These are phyloP conservation scores for Epizoanthus stellaris DNA, from an alignment of 92 coral and sea anemone genomes.

Conservation along the genomic window DNA sequence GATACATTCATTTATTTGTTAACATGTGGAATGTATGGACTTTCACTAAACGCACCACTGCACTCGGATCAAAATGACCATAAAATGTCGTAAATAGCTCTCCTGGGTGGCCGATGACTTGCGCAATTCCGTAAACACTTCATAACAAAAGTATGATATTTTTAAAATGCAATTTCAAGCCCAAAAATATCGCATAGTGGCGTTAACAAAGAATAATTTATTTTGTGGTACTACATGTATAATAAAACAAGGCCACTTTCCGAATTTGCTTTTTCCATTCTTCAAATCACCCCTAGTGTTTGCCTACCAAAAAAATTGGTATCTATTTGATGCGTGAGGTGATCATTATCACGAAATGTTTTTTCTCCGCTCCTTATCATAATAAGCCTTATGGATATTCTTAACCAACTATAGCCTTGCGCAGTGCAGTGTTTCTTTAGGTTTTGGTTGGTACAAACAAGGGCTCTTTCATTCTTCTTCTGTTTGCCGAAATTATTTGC, in stretches of 20 bases:
- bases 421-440: background rate
- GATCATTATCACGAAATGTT: background rate
- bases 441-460: background rate
- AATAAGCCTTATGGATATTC: background rate
- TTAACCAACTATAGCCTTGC: background rate
- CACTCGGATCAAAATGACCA: background rate
- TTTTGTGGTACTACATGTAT: background rate
- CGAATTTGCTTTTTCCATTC: background rate
- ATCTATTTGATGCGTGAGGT: background rate
- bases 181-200: too few species aligned
- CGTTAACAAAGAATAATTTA: too few species aligned
- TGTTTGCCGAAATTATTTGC: background rate
- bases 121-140: background rate
- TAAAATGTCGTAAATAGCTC: conserved; percentile 7
- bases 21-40: background rate
- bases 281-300: background rate
- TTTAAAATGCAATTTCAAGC: too few species aligned
- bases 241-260: background rate
- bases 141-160: too few species aligned
- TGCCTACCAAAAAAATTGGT: too few species aligned
- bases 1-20: background rate
- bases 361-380: background rate
- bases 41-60: background rate
- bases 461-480: background rate
- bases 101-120: conserved; percentile 2